Conservation (phyloP, 2,797 vertebrate species). For the Typhlichthys subterraneus region DNA sequence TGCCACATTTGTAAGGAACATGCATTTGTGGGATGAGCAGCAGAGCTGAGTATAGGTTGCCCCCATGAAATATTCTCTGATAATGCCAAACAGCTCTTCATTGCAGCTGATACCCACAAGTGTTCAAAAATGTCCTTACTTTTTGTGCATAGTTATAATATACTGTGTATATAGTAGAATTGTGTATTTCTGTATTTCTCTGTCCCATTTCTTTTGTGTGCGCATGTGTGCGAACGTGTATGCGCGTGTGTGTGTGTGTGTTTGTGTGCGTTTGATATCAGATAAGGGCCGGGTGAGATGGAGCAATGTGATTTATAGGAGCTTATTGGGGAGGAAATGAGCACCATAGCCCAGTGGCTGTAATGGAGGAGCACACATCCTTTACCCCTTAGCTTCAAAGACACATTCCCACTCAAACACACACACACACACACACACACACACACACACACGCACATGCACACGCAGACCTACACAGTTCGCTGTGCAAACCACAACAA, state of each 20-base stretch:
- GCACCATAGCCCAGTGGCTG: constrained; percentile 70
- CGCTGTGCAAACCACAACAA: constrained; percentile 18
- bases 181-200: neutral
- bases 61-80: too few relatives aligned
- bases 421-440: constrained; percentile 3
- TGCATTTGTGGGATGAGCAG: too few relatives aligned
- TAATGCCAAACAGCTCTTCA: too few relatives aligned
- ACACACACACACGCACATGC: constrained; percentile 8
- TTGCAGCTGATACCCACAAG: too few relatives aligned
- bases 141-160: too few relatives aligned
- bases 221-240: constrained; percentile 9
- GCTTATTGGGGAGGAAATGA: constrained; percentile 73
- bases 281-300: constrained; percentile 47
- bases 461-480: constrained; percentile 12
- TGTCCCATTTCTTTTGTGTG: constrained; percentile 2
- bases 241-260: constrained; percentile 3
- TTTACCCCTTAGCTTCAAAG: constrained; percentile 42
- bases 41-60: too few relatives aligned
- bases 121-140: too few relatives aligned
- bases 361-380: constrained; percentile 62
- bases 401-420: neutral
- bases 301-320: constrained; percentile 66
- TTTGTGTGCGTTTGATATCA: constrained; percentile 21
- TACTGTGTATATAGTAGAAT: neutral
- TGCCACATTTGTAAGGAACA: too few relatives aligned